These are phyloP conservation scores for Euspilapteryx auroguttella DNA, from an alignment of 2,888 invertebrate species.

Conservation along the genomic window DNA sequence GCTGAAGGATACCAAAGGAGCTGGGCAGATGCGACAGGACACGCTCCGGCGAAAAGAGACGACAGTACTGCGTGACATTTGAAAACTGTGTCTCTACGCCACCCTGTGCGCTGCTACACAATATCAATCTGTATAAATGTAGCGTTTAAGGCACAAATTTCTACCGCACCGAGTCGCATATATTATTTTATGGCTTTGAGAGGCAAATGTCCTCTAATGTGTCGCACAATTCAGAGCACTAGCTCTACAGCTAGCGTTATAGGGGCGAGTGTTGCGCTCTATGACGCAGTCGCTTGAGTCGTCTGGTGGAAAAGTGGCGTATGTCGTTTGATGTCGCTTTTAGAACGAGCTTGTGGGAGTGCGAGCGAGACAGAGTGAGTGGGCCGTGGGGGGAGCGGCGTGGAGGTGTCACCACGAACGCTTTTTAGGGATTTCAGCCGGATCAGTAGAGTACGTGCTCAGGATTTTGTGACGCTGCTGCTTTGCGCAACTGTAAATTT, in stretches of 20 bases:
- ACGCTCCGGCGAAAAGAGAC: conserved; percentile 54
- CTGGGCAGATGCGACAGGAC: conserved; percentile 55
- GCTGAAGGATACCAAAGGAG: conserved; percentile 58
- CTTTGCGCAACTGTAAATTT: conserved; percentile 33
- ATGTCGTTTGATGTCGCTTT: conserved; percentile 51
- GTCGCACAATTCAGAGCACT: conserved; percentile 45
- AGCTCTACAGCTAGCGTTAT: conserved; percentile 28
- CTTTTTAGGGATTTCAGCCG: conserved; percentile 45
- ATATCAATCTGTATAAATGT: conserved; percentile 5
- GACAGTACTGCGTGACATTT: conserved; percentile 58
- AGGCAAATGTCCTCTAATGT: conserved; percentile 50
- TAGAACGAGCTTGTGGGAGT: conserved; percentile 27
- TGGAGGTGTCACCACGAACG: conserved; percentile 53
- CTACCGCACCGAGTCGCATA: too few species aligned
- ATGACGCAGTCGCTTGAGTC: conserved; percentile 26
- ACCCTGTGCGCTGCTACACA: conserved; percentile 16
- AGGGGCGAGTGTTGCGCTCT: conserved; percentile 31
- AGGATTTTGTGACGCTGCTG: conserved; percentile 35
- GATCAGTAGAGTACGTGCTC: conserved; percentile 31
- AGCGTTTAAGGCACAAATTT: background rate
- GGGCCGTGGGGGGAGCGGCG: conserved; percentile 30
- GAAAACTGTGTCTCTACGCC: conserved; percentile 58
- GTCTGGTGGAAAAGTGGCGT: conserved; percentile 22
- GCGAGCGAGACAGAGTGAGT: conserved; percentile 32
- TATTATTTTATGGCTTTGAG: conserved; percentile 17